Conservation (phyloP, 2,797 vertebrate genomes). For the Petrocephalus schoutedeni region DNA sequence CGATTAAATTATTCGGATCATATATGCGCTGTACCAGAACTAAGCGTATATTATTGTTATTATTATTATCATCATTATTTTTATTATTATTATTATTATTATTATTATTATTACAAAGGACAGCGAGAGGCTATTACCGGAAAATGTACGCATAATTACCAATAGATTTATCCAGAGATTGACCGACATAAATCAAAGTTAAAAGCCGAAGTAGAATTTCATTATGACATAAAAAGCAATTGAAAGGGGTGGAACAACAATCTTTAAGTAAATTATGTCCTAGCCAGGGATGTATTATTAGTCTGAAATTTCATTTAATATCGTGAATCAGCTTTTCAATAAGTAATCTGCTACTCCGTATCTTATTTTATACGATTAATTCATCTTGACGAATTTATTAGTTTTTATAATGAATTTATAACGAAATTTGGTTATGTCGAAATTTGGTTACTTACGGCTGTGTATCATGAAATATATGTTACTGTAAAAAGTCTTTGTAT, state of each 20-base stretch:
- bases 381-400: conserved; percentile 78
- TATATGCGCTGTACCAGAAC: not conserved
- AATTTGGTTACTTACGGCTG: conserved; percentile 53
- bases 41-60: not conserved
- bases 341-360: conserved; percentile 70
- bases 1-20: conserved; percentile 30
- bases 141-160: conserved; percentile 36
- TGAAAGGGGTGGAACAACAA: conserved; percentile 70
- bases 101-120: not conserved
- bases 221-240: conserved; percentile 68
- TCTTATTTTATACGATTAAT: conserved; percentile 73
- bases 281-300: conserved; percentile 73
- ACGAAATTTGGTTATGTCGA: not conserved
- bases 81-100: not conserved
- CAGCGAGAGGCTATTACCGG: not conserved
- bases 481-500: conserved; percentile 62
- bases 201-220: conserved; percentile 78
- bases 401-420: conserved; percentile 63
- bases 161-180: conserved; percentile 65
- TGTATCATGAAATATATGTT: conserved; percentile 66
- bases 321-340: conserved; percentile 71
- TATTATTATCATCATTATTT: not conserved
- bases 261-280: conserved; percentile 78
- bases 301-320: conserved; percentile 80
- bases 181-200: conserved; percentile 78